These are phyloP conservation scores for Caenorhabditis afra DNA, from an alignment of 2,888 invertebrate species.

Conservation along the genomic window DNA sequence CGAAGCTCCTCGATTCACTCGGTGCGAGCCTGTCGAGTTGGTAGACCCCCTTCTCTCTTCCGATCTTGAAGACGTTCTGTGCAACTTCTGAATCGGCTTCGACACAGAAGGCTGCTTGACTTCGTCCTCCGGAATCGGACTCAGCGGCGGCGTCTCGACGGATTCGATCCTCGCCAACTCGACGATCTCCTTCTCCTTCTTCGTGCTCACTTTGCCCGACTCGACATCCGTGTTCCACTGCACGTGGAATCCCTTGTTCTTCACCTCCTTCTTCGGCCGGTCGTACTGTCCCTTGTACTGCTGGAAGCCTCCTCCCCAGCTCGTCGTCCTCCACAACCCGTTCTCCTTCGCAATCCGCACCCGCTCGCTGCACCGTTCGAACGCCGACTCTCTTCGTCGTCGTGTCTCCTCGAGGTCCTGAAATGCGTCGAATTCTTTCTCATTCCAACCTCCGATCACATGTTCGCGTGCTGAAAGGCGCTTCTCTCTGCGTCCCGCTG, in stretches of 20 bases:
- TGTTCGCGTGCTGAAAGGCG: conserved; percentile 13
- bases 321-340: conserved; percentile 77
- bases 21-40: conserved; percentile 26
- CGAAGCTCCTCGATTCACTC: conserved; percentile 39
- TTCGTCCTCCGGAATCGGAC: conserved; percentile 56
- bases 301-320: conserved; percentile 78
- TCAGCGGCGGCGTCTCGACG: conserved; percentile 46
- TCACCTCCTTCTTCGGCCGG: conserved; percentile 66
- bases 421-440: conserved; percentile 16
- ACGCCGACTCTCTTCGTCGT: conserved; percentile 71
- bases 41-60: conserved; percentile 57
- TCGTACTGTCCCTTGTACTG: conserved; percentile 78
- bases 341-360: conserved; percentile 78
- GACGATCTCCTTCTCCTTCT: conserved; percentile 32
- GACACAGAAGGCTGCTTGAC: conserved; percentile 34
- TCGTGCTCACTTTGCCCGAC: conserved; percentile 22
- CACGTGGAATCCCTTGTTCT: conserved; percentile 72
- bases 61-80: conserved; percentile 29
- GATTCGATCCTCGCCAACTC: conserved; percentile 51
- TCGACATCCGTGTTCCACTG: conserved; percentile 73
- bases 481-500: neutral
- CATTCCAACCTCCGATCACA: neutral
- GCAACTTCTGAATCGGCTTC: conserved; percentile 18
- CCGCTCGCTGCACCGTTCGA: conserved; percentile 74
- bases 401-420: conserved; percentile 72